Conservation (phyloP, 2,113 vertebrate genomes). For the Eublepharis macularius region DNA sequence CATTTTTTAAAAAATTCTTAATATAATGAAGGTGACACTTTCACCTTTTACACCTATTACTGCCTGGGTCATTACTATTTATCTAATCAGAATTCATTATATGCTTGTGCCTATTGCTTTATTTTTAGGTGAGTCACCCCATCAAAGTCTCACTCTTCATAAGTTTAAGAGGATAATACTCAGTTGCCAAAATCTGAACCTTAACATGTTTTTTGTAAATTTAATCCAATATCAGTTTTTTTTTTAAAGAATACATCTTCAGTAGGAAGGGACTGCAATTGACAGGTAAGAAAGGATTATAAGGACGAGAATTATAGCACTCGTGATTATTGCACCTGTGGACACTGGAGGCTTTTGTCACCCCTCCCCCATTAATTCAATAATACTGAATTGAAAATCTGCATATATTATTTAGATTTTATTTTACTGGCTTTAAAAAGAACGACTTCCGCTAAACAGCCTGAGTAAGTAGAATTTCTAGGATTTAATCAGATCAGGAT, state of each 20-base stretch:
- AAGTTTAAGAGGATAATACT: neutral
- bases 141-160: neutral
- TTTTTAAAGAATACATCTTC: neutral
- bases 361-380: too few species aligned
- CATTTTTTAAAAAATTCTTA: neutral
- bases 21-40: neutral
- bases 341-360: too few species aligned
- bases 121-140: neutral
- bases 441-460: neutral
- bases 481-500: neutral
- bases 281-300: neutral
- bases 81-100: neutral
- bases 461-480: neutral
- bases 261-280: neutral
- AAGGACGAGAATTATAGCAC: neutral
- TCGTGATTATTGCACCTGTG: neutral
- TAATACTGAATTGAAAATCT: neutral
- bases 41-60: neutral
- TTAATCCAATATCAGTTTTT: neutral
- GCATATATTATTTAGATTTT: neutral
- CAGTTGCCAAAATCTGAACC: neutral
- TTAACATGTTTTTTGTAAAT: neutral
- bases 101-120: neutral
- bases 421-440: neutral
- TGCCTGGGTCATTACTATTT: neutral